Evolutionary conservation across 2,113 vertebrate species (phyloP), one percentile per base, ranked within the genome.

Genomic region (Oryzias javanicus): DNA sequence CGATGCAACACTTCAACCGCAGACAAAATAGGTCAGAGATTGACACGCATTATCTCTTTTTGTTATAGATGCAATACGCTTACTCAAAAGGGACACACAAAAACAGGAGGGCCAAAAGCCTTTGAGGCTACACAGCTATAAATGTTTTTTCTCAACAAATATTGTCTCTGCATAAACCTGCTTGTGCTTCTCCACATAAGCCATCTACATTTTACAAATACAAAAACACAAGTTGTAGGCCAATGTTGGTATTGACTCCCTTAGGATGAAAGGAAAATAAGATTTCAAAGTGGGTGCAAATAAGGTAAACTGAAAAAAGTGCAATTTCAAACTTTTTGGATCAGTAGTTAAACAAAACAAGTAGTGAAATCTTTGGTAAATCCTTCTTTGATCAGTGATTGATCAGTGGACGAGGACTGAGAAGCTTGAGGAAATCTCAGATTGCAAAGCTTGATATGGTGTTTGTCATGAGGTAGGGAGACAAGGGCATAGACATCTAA

Each of bases 401-500:
- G 72, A 61, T 60, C 62, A 75, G 70, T 66, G 64, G 63, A 70
- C 52, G 60, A 79, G 78, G 52, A 70, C 62, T 58, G 55, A 56
- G 68, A 59, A 74, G 79, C 80, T 73, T 76, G 51, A 25, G 79
- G 74, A 63, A 80, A 69, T 51, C 63, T 64, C 19, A 60, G 74
- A 72, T 67, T 60, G 70, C 12, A 27, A 56, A 55, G 65, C 60
- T 44, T 67, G 77, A 84, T 86, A 77, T 71, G 64, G 79, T 82
- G 75, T 82, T 82, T 81, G 82, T 80, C 82, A 81, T 67, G 70
- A 42, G 66, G 72, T 47, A 16, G 58, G 76, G 61, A 84, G 79
- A 84, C 82, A 88, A 84, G 79, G 86, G 74, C 81, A 79, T 5
- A 65, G 85, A 78, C 71, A 70, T 72, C 71, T 56, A 64, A 67